These are phyloP conservation scores for Laupala kohalensis DNA, from an alignment of 1,140 invertebrate species.

Conservation along the genomic window DNA sequence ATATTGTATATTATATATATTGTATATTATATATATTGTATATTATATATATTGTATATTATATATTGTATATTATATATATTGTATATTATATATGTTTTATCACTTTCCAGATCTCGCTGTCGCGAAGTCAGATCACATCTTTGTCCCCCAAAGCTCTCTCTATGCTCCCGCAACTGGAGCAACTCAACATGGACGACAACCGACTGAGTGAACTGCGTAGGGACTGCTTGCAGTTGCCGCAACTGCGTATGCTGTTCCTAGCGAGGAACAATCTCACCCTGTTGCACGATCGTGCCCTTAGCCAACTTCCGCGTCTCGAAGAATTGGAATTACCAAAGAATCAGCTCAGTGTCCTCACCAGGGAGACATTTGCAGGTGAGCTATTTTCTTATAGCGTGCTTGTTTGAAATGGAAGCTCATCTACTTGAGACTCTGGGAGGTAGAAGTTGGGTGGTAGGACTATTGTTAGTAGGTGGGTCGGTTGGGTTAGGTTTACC, in stretches of 20 bases:
- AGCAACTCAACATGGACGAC: conserved; percentile 49
- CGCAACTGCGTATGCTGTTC: conserved; percentile 46
- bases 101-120: conserved; percentile 33
- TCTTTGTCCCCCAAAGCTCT: conserved; percentile 49
- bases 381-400: too few species aligned
- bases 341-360: conserved; percentile 54
- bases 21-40: too few species aligned
- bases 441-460: too few species aligned
- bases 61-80: too few species aligned
- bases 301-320: conserved; percentile 46
- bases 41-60: too few species aligned
- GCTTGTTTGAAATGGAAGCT: too few species aligned
- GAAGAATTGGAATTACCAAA: conserved; percentile 51
- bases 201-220: conserved; percentile 57
- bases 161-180: conserved; percentile 47
- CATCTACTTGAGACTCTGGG: too few species aligned
- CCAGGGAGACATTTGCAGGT: conserved; percentile 53
- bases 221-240: conserved; percentile 51
- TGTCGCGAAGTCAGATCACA: conserved; percentile 33
- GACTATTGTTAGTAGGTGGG: too few species aligned
- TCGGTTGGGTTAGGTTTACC: too few species aligned
- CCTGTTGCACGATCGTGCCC: conserved; percentile 54
- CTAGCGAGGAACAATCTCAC: conserved; percentile 58
- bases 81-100: conserved; percentile 57
- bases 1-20: too few species aligned